Percentiles rank a stretch among this genome's conserved stretches.
Evolutionary conservation across 2,888 invertebrate genomes (phyloP).

Genomic region (Eupithecia dodoneata): DNA sequence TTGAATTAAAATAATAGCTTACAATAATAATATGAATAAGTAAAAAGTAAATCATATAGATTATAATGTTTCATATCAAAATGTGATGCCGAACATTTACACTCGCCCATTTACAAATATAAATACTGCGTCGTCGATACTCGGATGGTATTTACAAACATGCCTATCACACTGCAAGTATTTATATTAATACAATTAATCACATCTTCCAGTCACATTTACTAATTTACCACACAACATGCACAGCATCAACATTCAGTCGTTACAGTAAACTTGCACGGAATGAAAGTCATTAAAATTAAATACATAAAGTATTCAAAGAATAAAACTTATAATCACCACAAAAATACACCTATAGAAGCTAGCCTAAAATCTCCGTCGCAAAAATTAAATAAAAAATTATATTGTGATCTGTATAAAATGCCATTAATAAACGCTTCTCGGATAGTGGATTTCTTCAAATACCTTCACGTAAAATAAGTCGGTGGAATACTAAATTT

Average conservation of each 20-base stretch:
- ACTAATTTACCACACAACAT: constrained; percentile 59
- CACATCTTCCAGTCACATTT: constrained; percentile 57
- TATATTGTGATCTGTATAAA: constrained; percentile 76
- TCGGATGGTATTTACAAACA: constrained; percentile 58
- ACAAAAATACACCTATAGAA: constrained; percentile 63
- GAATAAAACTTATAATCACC: constrained; percentile 69
- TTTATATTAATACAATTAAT: constrained; percentile 48
- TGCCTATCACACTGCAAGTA: constrained; percentile 49
- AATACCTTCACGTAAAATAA: constrained; percentile 71
- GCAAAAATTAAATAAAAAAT: constrained; percentile 71
- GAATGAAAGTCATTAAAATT: constrained; percentile 80
- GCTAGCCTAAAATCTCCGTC: constrained; percentile 72
- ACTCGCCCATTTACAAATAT: constrained; percentile 48
- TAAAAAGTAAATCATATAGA: constrained; percentile 44
- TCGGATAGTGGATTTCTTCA: constrained; percentile 79
- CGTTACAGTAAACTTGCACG: constrained; percentile 75
- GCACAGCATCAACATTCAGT: constrained; percentile 76
- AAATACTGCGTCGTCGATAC: constrained; percentile 52
- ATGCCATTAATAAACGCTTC: constrained; percentile 58
- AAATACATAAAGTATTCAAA: constrained; percentile 80
- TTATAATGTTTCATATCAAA: constrained; percentile 48
- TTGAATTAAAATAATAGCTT: constrained; percentile 45
- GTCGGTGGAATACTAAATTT: constrained; percentile 82
- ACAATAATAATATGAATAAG: constrained; percentile 50
- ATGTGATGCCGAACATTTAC: constrained; percentile 65